Evolutionary conservation across 2,797 vertebrate species (phyloP).

Genomic region (Urophycis tenuis): DNA sequence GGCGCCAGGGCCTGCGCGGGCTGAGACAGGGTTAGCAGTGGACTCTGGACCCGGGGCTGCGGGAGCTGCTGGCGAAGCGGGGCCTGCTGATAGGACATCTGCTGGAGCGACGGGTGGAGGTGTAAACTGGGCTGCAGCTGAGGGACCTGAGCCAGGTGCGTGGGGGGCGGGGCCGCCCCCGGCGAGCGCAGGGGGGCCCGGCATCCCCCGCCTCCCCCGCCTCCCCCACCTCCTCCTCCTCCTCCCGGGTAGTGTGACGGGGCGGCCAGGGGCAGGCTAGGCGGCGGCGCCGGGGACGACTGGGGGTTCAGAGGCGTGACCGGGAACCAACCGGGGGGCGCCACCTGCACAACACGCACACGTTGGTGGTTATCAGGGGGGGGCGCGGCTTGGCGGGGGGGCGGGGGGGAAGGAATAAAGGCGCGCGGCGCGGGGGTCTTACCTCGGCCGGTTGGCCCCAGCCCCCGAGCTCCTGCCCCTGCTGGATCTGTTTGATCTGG

Average conservation of each 20-base stretch:
- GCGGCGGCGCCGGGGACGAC: conserved; percentile 42
- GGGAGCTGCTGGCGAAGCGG: conserved; percentile 55
- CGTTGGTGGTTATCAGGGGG: background rate
- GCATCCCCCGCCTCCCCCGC: conserved; percentile 48
- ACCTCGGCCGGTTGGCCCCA: conserved; percentile 81
- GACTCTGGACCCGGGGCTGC: conserved; percentile 53
- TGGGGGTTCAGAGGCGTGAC: conserved; percentile 57
- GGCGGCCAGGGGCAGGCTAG: conserved; percentile 49
- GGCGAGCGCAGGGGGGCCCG: conserved; percentile 51
- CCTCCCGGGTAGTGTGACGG: conserved; percentile 56
- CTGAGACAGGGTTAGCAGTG: conserved; percentile 49
- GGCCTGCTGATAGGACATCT: conserved; percentile 62
- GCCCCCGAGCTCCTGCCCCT: conserved; percentile 77
- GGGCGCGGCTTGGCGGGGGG: background rate
- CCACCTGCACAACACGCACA: conserved; percentile 42
- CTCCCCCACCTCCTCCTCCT: conserved; percentile 55
- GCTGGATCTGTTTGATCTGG: conserved; percentile 89
- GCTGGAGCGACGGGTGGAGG: conserved; percentile 65
- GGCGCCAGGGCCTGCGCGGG: conserved; percentile 46
- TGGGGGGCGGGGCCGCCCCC: conserved; percentile 50
- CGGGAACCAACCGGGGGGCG: conserved; percentile 67
- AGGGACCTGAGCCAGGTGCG: conserved; percentile 52
- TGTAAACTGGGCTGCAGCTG: conserved; percentile 63
- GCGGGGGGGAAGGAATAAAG: too few species aligned
- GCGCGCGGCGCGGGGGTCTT: conserved; percentile 21